Percentiles rank a stretch among this genome's conserved stretches.
These are phyloP conservation scores for Liopterus haemorrhoidalis DNA, from an alignment of 2,888 invertebrate genomes.

Conservation along the genomic window DNA sequence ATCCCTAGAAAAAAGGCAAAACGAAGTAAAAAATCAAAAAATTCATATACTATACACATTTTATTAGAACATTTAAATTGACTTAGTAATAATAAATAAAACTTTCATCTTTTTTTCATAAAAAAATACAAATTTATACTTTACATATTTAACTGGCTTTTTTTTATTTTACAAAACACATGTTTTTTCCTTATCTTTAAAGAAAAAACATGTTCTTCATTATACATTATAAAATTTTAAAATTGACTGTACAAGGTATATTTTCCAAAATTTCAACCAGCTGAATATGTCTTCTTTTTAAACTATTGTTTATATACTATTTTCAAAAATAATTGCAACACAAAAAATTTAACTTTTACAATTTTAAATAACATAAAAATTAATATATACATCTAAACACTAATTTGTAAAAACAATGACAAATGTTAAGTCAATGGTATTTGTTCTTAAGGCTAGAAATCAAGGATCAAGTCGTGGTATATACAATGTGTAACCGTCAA, in stretches of 20 bases:
- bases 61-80: background rate
- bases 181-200: background rate
- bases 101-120: conserved; percentile 16
- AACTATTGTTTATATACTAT: no score
- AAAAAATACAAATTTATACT: conserved; percentile 22
- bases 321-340: no score
- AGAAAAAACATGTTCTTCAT: conserved; percentile 1
- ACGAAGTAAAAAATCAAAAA: no score
- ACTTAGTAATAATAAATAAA: conserved; percentile 17
- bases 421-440: no score
- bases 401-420: no score
- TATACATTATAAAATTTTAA: conserved; percentile 6
- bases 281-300: conserved; percentile 17
- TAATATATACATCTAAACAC: no score
- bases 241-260: conserved; percentile 10
- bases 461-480: no score
- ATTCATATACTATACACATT: background rate
- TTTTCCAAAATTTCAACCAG: conserved; percentile 15
- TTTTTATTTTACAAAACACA: background rate
- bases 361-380: no score
- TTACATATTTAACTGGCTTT: conserved; percentile 19
- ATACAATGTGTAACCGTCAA: no score
- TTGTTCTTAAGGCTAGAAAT: no score
- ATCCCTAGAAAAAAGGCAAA: no score
- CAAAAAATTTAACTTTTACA: no score